Conservation (phyloP, 2,113 vertebrate species). For the Oncorhynchus nerka region DNA sequence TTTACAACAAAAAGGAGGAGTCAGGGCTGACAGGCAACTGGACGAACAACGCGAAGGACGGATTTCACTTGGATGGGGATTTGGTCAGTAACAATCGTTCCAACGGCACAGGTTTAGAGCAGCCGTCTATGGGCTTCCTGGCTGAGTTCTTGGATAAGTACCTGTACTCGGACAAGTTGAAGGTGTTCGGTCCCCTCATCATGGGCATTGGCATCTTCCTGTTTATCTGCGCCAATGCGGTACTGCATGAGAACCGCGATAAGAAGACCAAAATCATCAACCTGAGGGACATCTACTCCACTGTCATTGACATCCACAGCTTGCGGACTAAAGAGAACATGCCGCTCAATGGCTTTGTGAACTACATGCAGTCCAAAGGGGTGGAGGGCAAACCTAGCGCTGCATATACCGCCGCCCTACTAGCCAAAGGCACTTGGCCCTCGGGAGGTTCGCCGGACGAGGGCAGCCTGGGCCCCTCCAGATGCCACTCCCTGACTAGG, state of each 20-base stretch:
- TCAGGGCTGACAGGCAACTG: conserved; percentile 12
- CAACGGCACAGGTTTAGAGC: conserved; percentile 32
- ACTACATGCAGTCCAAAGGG: conserved; percentile 72
- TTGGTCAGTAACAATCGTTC: conserved; percentile 30
- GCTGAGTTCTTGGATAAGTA: conserved; percentile 81
- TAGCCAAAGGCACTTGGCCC: conserved; percentile 77
- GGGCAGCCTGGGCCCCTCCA: conserved; percentile 22
- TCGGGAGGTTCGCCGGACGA: conserved; percentile 47
- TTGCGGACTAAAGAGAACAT: conserved; percentile 76
- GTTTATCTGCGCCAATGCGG: conserved; percentile 95
- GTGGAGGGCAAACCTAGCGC: conserved; percentile 74
- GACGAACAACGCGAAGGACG: conserved; percentile 26
- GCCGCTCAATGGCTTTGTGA: conserved; percentile 82
- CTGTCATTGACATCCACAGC: conserved; percentile 65
- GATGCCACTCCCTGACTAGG: conserved; percentile 45
- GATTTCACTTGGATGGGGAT: conserved; percentile 25
- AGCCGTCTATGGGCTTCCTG: conserved; percentile 69
- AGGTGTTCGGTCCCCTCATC: conserved; percentile 91
- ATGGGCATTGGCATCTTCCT: conserved; percentile 98
- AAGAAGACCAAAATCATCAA: conserved; percentile 72
- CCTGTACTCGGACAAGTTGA: conserved; percentile 91
- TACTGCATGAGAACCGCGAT: conserved; percentile 84
- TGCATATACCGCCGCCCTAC: conserved; percentile 71
- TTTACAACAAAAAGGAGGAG: conserved; percentile 5
- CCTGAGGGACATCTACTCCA: conserved; percentile 51